Percentiles rank a stretch among this genome's conserved stretches.
Evolutionary conservation across 1,140 invertebrate species (phyloP).

Genomic region (Zaprionus kolodkinae): DNA sequence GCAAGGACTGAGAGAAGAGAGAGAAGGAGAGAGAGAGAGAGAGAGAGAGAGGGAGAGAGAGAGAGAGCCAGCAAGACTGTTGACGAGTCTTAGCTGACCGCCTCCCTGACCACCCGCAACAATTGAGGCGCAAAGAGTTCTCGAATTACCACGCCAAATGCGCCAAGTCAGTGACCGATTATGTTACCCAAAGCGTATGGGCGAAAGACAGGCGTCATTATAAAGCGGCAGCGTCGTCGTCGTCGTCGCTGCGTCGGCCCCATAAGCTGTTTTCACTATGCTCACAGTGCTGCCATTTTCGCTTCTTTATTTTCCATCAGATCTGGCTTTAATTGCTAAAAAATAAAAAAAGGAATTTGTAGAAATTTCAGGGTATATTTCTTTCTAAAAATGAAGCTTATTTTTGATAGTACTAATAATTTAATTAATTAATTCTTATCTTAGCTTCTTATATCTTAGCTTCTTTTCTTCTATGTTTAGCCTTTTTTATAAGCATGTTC

Average conservation of each 20-base stretch:
- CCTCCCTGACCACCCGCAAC: constrained; percentile 73
- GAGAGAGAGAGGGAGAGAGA: not conserved
- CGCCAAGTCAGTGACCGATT: constrained; percentile 79
- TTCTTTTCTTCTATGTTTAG: no score
- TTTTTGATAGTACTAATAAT: no score
- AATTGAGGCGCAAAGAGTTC: constrained; percentile 66
- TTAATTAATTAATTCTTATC: no score
- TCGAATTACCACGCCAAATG: constrained; percentile 81
- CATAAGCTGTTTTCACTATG: constrained; percentile 39
- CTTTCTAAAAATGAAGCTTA: no score
- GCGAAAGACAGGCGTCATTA: constrained; percentile 71
- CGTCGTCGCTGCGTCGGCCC: constrained; percentile 37
- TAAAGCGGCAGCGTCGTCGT: constrained; percentile 50
- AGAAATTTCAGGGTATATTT: no score
- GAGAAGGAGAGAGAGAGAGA: not conserved
- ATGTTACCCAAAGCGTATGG: constrained; percentile 77
- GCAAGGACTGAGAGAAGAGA: not conserved
- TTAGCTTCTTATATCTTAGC: no score
- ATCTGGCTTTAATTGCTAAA: no score
- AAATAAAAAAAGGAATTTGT: no score
- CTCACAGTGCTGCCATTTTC: no score
- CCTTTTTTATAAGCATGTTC: no score
- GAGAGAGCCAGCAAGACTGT: constrained; percentile 5
- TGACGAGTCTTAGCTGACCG: not conserved
- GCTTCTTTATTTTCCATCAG: no score